These are phyloP conservation scores for Casuarius casuarius DNA, from an alignment of 2,113 vertebrate genomes.

Conservation along the genomic window DNA sequence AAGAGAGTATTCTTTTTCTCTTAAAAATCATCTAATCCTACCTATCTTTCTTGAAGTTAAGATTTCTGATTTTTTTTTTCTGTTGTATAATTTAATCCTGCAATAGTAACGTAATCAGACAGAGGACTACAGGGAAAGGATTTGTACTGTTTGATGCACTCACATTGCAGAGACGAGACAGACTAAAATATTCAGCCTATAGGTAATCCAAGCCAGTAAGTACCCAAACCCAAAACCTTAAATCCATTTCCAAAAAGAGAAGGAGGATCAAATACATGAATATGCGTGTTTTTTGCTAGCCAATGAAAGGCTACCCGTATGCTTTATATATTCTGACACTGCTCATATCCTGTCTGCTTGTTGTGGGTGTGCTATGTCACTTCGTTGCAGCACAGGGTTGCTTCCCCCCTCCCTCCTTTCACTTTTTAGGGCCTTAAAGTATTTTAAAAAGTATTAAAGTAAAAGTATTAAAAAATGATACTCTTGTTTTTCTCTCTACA, in stretches of 20 bases:
- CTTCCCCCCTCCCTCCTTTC: neutral
- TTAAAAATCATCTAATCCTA: slow-evolving; percentile 6
- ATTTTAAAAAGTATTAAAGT: too few relatives aligned
- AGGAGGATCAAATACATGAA: neutral
- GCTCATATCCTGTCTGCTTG: neutral
- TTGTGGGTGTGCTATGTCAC: neutral
- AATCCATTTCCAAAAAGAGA: neutral
- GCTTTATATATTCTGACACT: neutral
- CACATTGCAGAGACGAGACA: neutral
- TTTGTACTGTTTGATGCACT: neutral
- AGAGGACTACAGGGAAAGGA: neutral
- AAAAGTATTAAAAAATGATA: neutral
- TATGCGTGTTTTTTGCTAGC: neutral
- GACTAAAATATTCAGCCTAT: neutral
- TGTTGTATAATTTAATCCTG: neutral
- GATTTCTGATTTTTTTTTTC: neutral
- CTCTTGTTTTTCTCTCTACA: neutral
- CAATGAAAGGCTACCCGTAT: neutral
- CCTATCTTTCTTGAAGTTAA: neutral
- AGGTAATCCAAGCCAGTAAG: neutral
- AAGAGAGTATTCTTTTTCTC: neutral
- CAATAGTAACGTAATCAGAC: neutral
- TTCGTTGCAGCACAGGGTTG: neutral
- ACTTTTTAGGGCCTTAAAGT: neutral
- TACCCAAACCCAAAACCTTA: neutral